Evolutionary conservation across 2,113 vertebrate species (phyloP), one percentile per base, ranked within the genome.

Genomic region (Tupaia tana): DNA sequence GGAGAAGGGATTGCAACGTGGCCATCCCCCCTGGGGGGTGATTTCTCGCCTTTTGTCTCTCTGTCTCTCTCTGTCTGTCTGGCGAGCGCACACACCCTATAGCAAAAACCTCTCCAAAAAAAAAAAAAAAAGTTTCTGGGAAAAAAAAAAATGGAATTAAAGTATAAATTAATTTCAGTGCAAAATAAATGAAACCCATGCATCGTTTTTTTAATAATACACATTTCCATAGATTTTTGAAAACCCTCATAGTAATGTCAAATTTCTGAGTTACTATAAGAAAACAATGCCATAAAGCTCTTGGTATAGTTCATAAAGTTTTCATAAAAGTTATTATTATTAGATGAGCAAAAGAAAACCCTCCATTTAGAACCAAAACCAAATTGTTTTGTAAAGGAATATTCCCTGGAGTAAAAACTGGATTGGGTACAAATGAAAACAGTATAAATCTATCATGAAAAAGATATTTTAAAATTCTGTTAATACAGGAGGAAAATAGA

Each of bases 401-500:
- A 54, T 78, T 19, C 20, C 92, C 63, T 86, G 14, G 12, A 89
- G 61, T 54, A 90, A 91, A 84, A 84, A 93, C 22, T 86, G 56
- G 31, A 73, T 63, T 86, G 29, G 58, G 59, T 74, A 75, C 24
- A 58, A 58, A 54, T 70, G 24, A 81, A 74, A 91, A 89, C 94
- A 90, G 29, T 64, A 64, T 89, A 89, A 91, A 58, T 79, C 31
- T 91, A 84, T 87, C 25, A 10, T 74, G 63, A 54, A 89, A 96
- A 95, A 88, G 74, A 29, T 86, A 67, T 83, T 75, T 95, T 79
- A 59, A 81, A 95, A 88, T 93, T 84, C 27, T 82, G 15, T n/a
- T 59, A 80, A 79, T 75, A 31, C 70, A 34, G 90, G n/a, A 95
- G 84, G 19, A 74, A 91, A 82, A 81, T 79, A 15, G 20, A 18